Percentiles rank a stretch among this genome's conserved stretches.
Evolutionary conservation across 2,888 invertebrate genomes (phyloP).

Genomic region (Tribolium freemani): DNA sequence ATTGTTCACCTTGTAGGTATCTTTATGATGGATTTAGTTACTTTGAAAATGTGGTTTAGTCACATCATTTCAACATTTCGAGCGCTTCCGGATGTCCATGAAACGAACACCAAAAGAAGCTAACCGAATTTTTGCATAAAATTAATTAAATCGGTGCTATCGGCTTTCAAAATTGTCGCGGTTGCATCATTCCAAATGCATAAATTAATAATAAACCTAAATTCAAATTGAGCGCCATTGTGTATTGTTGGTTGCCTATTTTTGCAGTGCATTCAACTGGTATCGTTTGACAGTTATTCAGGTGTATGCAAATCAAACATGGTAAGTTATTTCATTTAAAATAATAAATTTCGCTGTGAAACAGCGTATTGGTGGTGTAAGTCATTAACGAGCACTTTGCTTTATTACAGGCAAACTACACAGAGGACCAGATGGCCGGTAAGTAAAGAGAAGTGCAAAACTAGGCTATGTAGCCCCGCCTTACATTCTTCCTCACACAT

Average conservation of each 20-base stretch:
- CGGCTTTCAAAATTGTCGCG: not conserved
- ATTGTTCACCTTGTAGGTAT: conserved; percentile 26
- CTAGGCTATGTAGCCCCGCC: conserved; percentile 68
- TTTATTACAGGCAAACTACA: conserved; percentile 84
- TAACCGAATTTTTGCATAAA: not conserved
- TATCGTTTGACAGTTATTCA: conserved; percentile 40
- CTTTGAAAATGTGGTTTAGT: conserved; percentile 7
- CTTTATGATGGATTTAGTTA: conserved; percentile 27
- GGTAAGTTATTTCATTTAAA: conserved; percentile 27
- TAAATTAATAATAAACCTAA: not conserved
- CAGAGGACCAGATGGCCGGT: conserved; percentile 94
- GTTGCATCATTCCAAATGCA: not conserved
- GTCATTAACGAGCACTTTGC: conserved; percentile 32
- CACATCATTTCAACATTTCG: conserved; percentile 10
- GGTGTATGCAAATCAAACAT: conserved; percentile 36
- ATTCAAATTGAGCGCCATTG: not conserved
- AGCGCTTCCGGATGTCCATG: conserved; percentile 26
- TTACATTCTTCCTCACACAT: conserved; percentile 57
- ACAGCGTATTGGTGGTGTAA: not conserved
- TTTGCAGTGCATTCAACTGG: conserved; percentile 21
- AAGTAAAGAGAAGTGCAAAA: conserved; percentile 70
- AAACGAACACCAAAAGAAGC: conserved; percentile 14
- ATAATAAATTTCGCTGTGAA: conserved; percentile 7
- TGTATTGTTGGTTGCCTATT: conserved; percentile 30
- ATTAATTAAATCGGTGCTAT: not conserved